A percentile compares a stretch with the other conserved stretches of the same genome.
Conservation (phyloP, 1,140 invertebrate genomes). For the Bombus pyrosoma region DNA sequence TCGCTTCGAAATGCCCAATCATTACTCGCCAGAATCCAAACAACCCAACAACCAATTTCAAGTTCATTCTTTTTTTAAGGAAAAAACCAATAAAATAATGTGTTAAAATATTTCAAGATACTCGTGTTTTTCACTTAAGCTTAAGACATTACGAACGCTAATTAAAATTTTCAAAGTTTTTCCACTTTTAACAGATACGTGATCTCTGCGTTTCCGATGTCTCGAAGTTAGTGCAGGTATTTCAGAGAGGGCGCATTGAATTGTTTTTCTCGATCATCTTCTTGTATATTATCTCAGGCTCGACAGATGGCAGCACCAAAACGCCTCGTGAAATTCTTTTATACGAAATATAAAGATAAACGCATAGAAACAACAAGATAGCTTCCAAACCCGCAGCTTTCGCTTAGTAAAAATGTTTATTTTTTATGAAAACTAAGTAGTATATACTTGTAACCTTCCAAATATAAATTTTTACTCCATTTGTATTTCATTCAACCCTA, state of each 20-base stretch:
- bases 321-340: neutral
- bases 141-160: neutral
- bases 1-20: conserved; percentile 81
- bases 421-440: neutral
- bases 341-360: neutral
- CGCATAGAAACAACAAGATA: neutral
- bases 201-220: too few relatives aligned
- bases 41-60: conserved; percentile 77
- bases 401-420: neutral
- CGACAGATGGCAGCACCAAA: conserved; percentile 11
- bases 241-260: neutral
- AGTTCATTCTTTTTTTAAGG: conserved; percentile 82
- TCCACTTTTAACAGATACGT: neutral
- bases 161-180: neutral
- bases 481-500: neutral
- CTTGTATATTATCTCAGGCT: neutral
- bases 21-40: conserved; percentile 80
- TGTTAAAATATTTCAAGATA: conserved; percentile 73
- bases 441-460: conserved; percentile 1
- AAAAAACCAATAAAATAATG: conserved; percentile 77
- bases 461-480: conserved; percentile 28
- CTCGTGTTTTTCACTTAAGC: conserved; percentile 28
- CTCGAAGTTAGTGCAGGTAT: neutral
- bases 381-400: neutral
- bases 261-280: neutral